Conservation (phyloP, 2,113 vertebrate genomes). For the Macquaria australasica region DNA sequence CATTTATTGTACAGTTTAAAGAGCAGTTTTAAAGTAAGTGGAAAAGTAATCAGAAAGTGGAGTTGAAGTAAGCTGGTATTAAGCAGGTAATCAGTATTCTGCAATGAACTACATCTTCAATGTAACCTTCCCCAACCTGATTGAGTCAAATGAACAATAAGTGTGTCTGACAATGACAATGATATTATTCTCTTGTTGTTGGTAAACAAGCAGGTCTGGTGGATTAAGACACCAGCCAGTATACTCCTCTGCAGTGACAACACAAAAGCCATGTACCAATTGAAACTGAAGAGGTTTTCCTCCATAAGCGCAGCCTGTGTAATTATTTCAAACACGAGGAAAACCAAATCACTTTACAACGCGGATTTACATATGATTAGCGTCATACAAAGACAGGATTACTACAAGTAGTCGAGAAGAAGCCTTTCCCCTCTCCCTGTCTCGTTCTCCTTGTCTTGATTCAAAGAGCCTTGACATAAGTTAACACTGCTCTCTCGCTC, state of each 20-base stretch:
- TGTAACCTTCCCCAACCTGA: slow-evolving; percentile 80
- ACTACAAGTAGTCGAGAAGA: slow-evolving; percentile 74
- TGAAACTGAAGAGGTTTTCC: slow-evolving; percentile 80
- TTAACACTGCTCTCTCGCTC: slow-evolving; percentile 64
- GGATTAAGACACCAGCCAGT: slow-evolving; percentile 77
- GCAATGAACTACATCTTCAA: slow-evolving; percentile 68
- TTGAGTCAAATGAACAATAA: slow-evolving; percentile 80
- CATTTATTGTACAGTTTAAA: slow-evolving; percentile 42
- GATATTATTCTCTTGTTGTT: slow-evolving; percentile 72
- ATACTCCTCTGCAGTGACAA: slow-evolving; percentile 71
- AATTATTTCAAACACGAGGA: slow-evolving; percentile 84
- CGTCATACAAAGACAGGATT: slow-evolving; percentile 83
- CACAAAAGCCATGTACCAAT: slow-evolving; percentile 74
- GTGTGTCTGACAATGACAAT: slow-evolving; percentile 76
- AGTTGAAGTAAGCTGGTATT: slow-evolving; percentile 67
- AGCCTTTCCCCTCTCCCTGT: slow-evolving; percentile 63
- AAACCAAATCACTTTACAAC: slow-evolving; percentile 84
- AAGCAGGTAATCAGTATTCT: slow-evolving; percentile 79
- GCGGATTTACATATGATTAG: slow-evolving; percentile 86
- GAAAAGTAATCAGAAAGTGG: slow-evolving; percentile 58
- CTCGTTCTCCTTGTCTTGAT: slow-evolving; percentile 71
- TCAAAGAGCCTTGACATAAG: slow-evolving; percentile 71
- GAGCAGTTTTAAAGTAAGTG: slow-evolving; percentile 45
- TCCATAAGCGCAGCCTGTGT: slow-evolving; percentile 75
- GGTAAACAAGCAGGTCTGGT: slow-evolving; percentile 78